These are phyloP conservation scores for Sphaerodactylus townsendi DNA, from an alignment of 2,113 vertebrate genomes.

Conservation along the genomic window DNA sequence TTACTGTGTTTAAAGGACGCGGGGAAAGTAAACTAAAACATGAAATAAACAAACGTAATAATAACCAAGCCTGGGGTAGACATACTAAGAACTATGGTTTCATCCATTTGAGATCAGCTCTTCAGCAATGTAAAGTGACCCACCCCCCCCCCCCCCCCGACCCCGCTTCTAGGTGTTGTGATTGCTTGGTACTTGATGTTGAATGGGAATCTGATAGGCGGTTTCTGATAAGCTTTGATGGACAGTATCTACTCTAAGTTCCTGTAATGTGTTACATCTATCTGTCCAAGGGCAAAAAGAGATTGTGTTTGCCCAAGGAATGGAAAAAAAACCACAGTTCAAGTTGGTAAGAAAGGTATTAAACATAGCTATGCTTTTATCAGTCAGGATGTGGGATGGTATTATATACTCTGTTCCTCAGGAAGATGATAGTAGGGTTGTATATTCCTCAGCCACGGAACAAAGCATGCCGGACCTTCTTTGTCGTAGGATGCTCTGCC, in stretches of 20 bases:
- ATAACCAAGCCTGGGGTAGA: neutral
- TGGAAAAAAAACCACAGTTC: neutral
- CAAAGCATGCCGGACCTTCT: too few species aligned
- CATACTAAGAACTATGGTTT: neutral
- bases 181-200: neutral
- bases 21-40: neutral
- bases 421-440: too few species aligned
- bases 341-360: neutral
- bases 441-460: too few species aligned
- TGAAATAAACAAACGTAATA: neutral
- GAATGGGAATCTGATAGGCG: neutral
- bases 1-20: neutral
- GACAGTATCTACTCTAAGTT: neutral
- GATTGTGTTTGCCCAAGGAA: neutral
- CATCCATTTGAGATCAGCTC: neutral
- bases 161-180: neutral
- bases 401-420: too few species aligned
- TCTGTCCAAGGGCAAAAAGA: neutral
- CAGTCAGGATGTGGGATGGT: neutral
- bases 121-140: neutral
- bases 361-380: neutral
- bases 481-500: too few species aligned
- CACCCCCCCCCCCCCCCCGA: too few species aligned
- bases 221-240: neutral
- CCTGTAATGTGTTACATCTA: neutral